Conservation (phyloP, 2,113 vertebrate genomes). For the Crotalus viridis region DNA sequence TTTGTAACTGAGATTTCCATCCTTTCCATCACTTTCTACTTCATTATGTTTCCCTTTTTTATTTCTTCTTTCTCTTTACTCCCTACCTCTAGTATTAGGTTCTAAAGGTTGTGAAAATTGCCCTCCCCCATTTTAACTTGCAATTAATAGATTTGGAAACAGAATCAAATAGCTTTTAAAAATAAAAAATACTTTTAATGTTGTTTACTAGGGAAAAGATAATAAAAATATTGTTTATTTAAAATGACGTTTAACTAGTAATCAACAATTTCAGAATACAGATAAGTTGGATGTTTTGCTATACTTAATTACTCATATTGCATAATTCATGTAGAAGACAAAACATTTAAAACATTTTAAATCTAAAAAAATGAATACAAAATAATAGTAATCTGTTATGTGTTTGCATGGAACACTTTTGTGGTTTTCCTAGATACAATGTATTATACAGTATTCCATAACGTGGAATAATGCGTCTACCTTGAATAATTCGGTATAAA, state of each 20-base stretch:
- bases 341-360: neutral
- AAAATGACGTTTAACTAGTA: neutral
- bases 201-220: neutral
- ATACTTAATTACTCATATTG: neutral
- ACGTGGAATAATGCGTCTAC: accelerated
- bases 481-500: neutral
- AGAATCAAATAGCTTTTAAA: neutral
- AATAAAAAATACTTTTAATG: neutral
- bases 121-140: too few species aligned
- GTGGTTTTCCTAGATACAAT: neutral
- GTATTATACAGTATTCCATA: neutral
- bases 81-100: too few species aligned
- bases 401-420: neutral
- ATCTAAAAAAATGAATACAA: neutral
- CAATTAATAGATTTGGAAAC: too few species aligned
- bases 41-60: too few species aligned
- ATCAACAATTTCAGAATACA: neutral
- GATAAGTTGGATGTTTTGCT: neutral
- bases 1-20: too few species aligned
- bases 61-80: too few species aligned
- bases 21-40: too few species aligned
- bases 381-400: neutral
- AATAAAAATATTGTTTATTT: neutral
- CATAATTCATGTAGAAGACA: neutral
- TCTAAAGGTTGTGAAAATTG: too few species aligned